Base-by-base conservation (phyloP, 2,888 invertebrate genomes). In the Campoplex nolae region DNA sequence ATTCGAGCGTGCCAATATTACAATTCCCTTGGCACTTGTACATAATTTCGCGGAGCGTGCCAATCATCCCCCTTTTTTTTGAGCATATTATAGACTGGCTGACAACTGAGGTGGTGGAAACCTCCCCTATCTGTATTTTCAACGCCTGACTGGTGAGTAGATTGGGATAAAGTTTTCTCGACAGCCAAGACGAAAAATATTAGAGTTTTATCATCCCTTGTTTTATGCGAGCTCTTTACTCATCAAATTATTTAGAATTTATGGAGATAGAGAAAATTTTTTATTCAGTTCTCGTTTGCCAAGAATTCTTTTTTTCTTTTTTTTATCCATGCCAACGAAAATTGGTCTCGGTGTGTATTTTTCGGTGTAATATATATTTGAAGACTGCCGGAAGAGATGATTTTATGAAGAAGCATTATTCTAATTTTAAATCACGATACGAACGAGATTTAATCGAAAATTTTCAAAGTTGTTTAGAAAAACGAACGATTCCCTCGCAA, bases 1-100 rank as follows among this genome's bases (percentile, higher is more conserved):
- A 84, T 84, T 74, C 75, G 75, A 84, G 75, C 79, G 74, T 84
- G 79, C 70, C 74, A 84, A 79, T 84, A 75, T 80, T 74, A 84
- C 79, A 6, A 58, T 35, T 45, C 68, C 75, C 79, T 79, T 79
- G 62, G 42, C 35, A 42, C 38, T n/a, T 35, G 67, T 18, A 79
- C 74, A 74, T 79, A 84, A 78, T 84, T 56, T 38, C 23, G 51
- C 67, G 48, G 74, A 74, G 54, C 73, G 32, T 74, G 48, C 58
- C 68, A 74, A 58, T 68, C 65, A 58, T 42, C n/a, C 45, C 68
- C 45, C 23, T 28, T 68, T 58, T 23, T 28, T 32, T 58, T 45
- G 11, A 51, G 18, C 56, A 16, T 23, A 58, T 74, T 58, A 74
- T 56, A 38, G 54, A 74, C 74, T 23, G 38, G 11, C 58, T 74